Evolutionary conservation across 2,888 invertebrate species (phyloP).

Genomic region (Willowsia nigromaculata): DNA sequence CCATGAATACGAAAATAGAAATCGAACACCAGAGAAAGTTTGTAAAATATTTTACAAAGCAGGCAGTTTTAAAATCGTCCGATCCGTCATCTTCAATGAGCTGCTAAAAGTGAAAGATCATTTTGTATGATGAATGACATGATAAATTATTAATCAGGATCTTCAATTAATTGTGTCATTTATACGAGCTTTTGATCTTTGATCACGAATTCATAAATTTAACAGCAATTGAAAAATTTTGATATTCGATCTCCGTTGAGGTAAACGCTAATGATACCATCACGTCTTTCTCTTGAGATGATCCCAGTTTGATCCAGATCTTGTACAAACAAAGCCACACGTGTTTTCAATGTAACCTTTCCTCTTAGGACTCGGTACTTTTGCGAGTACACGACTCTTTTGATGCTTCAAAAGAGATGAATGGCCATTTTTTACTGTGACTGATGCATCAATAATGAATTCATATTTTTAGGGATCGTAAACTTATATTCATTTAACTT

Average conservation of each 20-base stretch:
- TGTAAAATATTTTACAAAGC: too few relatives aligned
- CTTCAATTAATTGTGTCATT: neutral
- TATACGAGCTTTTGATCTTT: neutral
- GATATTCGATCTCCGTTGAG: neutral
- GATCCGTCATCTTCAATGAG: neutral
- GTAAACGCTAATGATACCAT: neutral
- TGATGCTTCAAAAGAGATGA: too few relatives aligned
- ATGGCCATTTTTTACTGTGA: too few relatives aligned
- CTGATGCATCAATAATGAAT: too few relatives aligned
- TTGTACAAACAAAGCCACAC: slow-evolving; percentile 3
- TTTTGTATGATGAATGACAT: too few relatives aligned
- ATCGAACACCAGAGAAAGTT: too few relatives aligned
- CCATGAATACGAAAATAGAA: too few relatives aligned
- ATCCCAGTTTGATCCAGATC: slow-evolving; percentile 45
- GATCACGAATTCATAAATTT: neutral
- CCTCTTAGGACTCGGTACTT: neutral
- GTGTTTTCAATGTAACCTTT: neutral
- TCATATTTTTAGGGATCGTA: too few relatives aligned
- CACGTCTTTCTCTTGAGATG: neutral
- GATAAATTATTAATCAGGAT: neutral
- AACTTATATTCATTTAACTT: too few relatives aligned
- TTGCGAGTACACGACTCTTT: slow-evolving; percentile 24
- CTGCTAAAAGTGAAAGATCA: neutral
- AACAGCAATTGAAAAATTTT: too few relatives aligned
- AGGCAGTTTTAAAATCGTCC: too few relatives aligned